These are phyloP conservation scores for Regulus satrapa DNA, from an alignment of 2,113 vertebrate species.

Conservation along the genomic window DNA sequence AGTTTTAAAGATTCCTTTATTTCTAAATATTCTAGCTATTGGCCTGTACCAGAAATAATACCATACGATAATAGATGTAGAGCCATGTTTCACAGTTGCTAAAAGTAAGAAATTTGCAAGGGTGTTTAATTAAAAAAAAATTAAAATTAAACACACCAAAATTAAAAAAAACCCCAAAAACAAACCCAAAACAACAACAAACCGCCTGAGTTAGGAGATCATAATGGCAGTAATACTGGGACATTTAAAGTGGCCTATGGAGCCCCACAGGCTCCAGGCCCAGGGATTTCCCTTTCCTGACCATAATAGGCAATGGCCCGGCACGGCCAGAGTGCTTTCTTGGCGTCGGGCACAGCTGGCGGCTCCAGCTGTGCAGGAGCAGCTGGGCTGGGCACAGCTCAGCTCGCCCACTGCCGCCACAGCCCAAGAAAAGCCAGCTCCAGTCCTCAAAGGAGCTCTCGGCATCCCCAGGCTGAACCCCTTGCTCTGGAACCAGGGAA, in stretches of 20 bases:
- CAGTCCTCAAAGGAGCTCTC: rapidly evolving
- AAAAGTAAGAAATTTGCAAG: background rate
- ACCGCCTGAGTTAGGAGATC: background rate
- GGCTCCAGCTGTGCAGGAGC: background rate
- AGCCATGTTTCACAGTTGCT: background rate
- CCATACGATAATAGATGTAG: background rate
- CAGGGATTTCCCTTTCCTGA: slow-evolving; percentile 67
- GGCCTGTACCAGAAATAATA: background rate
- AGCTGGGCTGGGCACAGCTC: background rate
- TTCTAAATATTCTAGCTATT: background rate
- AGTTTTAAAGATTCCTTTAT: background rate
- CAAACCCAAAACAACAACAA: background rate
- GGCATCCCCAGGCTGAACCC: background rate
- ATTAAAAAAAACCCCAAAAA: too few relatives aligned
- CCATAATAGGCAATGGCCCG: slow-evolving; percentile 73
- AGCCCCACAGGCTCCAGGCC: background rate
- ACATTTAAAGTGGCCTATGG: background rate
- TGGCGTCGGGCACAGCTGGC: slow-evolving; percentile 45
- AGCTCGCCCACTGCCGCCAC: rapidly evolving
- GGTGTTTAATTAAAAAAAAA: background rate
- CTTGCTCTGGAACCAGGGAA: background rate
- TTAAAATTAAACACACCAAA: background rate
- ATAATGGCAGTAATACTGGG: background rate
- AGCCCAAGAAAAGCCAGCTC: background rate
- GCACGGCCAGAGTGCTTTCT: slow-evolving; percentile 28